Evolutionary conservation across 2,113 vertebrate species (phyloP), one percentile per base, ranked within the genome.

Genomic region (Pyxicephalus adspersus): DNA sequence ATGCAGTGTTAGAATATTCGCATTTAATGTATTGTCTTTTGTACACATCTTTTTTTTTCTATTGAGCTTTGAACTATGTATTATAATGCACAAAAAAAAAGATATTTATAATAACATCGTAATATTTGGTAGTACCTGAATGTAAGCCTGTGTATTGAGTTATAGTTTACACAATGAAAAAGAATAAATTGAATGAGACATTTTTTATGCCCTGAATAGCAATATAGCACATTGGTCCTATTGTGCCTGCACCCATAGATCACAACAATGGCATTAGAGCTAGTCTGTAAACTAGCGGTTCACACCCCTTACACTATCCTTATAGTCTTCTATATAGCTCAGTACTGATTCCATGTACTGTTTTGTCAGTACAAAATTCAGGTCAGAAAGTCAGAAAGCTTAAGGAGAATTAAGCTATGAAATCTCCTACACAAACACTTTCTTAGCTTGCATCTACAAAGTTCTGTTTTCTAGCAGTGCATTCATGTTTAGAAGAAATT

Each of bases 221-320:
- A 25, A 45, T 25, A 50, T 25, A 70, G 50, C 22, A 52, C 9
- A 45, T 45, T 17, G 16, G 65, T 23, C 19, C 25, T 23, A 15
- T 51, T 3, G 4, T 19, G 8, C 20, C 6, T 52, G 7, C 26
- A 25, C 28, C n/a, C 26, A 29, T 3, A 18, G 8, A 31, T n/a
- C 55, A 58, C 52, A 73, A 73, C 52, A 73, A 9, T n/a, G 52
- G 55, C 28, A 68, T 65, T 64, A 51, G 17, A 52, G n/a, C 15
- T 85, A 83, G 65, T 80, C 85, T 86, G 79, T 74, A 84, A 87
- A 75, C 26, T 81, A 79, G 85, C 84, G 5, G 2, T 58, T 45
- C 3, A 64, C 55, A 64, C 72, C 52, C 87, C 78, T 19, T 68
- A 64, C 64, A 78, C 22, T 54, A 16, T 23, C 26, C 45, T 25